Conservation (phyloP, 2,797 vertebrate genomes). For the Helicolenus hilgendorfi region DNA sequence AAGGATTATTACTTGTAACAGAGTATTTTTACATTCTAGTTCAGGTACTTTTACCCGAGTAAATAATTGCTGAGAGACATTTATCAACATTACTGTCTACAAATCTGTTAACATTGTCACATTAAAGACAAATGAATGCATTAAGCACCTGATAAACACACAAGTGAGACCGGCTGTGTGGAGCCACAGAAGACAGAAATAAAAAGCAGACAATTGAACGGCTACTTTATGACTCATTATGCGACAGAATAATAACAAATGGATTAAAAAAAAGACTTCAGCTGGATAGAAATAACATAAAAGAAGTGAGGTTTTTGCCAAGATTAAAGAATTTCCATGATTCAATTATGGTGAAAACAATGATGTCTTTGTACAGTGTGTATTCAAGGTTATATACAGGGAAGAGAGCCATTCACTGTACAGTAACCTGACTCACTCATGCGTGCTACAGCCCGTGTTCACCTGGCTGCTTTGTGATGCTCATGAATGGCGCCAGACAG, state of each 20-base stretch:
- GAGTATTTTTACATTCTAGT: neutral
- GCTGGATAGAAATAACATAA: neutral
- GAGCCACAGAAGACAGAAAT: constrained; percentile 37
- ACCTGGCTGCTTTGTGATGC: constrained; percentile 66
- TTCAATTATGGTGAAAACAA: neutral
- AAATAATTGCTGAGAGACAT: neutral
- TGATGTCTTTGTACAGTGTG: neutral
- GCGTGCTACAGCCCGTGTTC: constrained; percentile 22
- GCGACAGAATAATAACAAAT: neutral
- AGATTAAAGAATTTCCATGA: neutral
- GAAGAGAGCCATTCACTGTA: neutral
- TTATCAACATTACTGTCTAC: neutral
- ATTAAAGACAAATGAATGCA: constrained; percentile 28
- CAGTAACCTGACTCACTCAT: constrained; percentile 15
- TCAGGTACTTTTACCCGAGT: neutral
- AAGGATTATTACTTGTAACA: neutral
- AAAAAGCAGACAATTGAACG: constrained; percentile 23
- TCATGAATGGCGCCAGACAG: constrained; percentile 47
- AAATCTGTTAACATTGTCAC: constrained; percentile 13
- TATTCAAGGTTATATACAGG: neutral
- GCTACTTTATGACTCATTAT: constrained; percentile 17
- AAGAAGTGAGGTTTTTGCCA: neutral
- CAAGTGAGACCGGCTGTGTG: constrained; percentile 9
- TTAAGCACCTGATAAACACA: constrained; percentile 27
- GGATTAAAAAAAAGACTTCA: neutral